A percentile compares a stretch with the other conserved stretches of the same genome.
Evolutionary conservation across 2,113 vertebrate species (phyloP).

Genomic region (Oncorhynchus gorbuscha): DNA sequence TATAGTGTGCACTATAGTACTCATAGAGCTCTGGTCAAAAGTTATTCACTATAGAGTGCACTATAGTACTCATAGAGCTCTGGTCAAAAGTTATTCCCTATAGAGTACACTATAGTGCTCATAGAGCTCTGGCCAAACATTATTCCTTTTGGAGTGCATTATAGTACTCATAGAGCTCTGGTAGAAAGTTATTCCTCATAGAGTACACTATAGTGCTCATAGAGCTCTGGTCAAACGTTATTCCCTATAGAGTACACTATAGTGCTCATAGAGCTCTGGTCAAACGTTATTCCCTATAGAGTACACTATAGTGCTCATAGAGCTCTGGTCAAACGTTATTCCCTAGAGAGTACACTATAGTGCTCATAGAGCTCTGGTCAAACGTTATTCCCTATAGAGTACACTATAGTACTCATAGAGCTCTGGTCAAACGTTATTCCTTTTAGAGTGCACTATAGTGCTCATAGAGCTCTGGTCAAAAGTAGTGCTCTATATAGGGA

Average conservation of each 20-base stretch:
- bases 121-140: background rate
- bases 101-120: background rate
- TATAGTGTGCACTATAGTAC: background rate
- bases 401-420: too few relatives aligned
- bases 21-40: background rate
- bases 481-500: background rate
- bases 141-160: background rate
- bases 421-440: conserved; percentile 14
- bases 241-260: too few relatives aligned
- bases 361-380: too few relatives aligned
- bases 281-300: too few relatives aligned
- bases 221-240: too few relatives aligned
- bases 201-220: too few relatives aligned
- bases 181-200: too few relatives aligned
- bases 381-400: too few relatives aligned
- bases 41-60: conserved; percentile 4
- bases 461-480: background rate
- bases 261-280: too few relatives aligned
- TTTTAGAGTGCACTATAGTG: background rate
- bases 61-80: background rate
- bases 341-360: too few relatives aligned
- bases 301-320: too few relatives aligned
- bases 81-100: conserved; percentile 11
- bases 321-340: too few relatives aligned
- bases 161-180: background rate